These are phyloP conservation scores for Elachura formosa DNA, from an alignment of 2,113 vertebrate genomes.

Conservation along the genomic window DNA sequence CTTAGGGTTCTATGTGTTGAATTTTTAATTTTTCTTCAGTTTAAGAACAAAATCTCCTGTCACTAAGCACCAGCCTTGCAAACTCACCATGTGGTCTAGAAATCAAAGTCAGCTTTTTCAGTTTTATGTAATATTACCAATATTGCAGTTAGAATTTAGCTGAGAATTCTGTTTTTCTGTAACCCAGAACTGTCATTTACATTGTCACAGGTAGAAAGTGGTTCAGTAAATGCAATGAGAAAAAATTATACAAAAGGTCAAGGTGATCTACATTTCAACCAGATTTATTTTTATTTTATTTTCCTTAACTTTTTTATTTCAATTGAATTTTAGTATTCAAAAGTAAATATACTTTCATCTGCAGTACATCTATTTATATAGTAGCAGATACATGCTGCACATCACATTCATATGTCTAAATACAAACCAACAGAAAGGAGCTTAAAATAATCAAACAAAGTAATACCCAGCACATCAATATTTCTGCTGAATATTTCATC, in stretches of 20 bases:
- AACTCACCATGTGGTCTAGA: neutral
- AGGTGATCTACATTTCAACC: neutral
- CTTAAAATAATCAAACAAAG: neutral
- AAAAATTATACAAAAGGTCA: neutral
- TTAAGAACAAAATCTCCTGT: slow-evolving; percentile 3
- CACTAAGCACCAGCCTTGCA: neutral
- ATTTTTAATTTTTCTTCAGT: neutral
- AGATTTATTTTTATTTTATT: neutral
- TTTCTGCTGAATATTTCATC: neutral
- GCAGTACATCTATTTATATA: neutral
- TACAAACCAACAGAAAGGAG: neutral
- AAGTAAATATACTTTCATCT: neutral
- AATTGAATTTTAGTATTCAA: neutral
- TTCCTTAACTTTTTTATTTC: neutral
- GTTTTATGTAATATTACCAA: neutral
- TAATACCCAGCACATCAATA: neutral
- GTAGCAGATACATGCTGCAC: neutral
- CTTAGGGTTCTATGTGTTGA: neutral
- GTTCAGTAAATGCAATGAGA: neutral
- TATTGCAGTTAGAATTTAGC: neutral
- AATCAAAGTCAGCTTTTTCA: neutral
- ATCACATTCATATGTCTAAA: neutral
- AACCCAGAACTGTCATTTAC: neutral
- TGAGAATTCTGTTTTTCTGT: neutral
- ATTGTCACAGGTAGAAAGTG: neutral